Conservation (phyloP, 2,113 vertebrate species). For the Anoura caudifer region DNA sequence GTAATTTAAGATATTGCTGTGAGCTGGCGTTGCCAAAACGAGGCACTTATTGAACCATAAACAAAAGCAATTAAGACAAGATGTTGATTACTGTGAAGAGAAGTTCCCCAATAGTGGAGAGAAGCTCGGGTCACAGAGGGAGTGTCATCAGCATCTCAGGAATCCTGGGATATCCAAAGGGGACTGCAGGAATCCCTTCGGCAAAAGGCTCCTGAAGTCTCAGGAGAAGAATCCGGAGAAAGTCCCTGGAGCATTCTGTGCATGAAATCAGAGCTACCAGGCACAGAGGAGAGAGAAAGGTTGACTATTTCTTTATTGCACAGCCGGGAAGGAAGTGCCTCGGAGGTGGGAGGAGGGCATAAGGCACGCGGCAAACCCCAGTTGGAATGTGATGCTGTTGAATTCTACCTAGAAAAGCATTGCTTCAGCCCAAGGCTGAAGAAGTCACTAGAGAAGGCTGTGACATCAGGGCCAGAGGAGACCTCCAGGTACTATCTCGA, state of each 20-base stretch:
- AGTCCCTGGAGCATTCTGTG: neutral
- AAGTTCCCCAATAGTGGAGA: neutral
- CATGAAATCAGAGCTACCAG: neutral
- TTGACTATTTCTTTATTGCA: neutral
- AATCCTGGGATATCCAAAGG: neutral
- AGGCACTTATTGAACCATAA: constrained; percentile 67
- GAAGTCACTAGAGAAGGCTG: neutral
- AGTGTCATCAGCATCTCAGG: neutral
- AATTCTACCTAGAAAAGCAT: neutral
- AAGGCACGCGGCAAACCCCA: neutral
- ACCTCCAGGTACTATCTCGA: neutral
- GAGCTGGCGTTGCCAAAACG: constrained; percentile 64
- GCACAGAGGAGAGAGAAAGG: neutral
- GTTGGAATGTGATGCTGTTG: neutral
- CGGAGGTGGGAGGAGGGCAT: neutral
- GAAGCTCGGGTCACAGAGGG: neutral
- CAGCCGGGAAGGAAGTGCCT: neutral
- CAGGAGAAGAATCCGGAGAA: neutral
- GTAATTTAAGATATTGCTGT: constrained; percentile 75
- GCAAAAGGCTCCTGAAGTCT: neutral
- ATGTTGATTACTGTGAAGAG: constrained; percentile 60
- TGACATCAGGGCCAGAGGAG: neutral
- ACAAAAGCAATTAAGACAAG: constrained; percentile 73
- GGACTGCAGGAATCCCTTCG: neutral
- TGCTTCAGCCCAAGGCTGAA: fast-evolving